Evolutionary conservation across 1,140 invertebrate species (phyloP).

Genomic region (Panonychus citri): DNA sequence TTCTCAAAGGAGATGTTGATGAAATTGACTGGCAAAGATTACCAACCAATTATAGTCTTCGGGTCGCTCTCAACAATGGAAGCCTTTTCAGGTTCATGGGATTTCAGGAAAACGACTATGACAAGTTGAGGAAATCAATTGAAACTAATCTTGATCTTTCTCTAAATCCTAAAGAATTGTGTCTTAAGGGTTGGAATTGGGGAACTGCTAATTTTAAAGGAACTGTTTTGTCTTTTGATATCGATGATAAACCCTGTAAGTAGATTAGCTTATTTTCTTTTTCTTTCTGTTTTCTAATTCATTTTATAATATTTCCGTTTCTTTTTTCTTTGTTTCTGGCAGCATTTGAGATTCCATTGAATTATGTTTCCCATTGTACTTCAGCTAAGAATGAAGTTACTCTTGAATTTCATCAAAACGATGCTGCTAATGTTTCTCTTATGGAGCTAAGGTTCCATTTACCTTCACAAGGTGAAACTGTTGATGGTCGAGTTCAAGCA

Average conservation of each 20-base stretch:
- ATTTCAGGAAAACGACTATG: constrained; percentile 49
- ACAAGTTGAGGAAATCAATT: constrained; percentile 46
- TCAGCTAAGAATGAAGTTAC: constrained; percentile 98
- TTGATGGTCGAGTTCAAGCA: constrained; percentile 69
- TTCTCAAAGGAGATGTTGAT: constrained; percentile 59
- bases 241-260: constrained; percentile 29
- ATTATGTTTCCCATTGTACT: constrained; percentile 83
- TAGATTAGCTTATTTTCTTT: neutral
- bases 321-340: constrained; percentile 17
- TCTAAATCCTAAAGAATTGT: constrained; percentile 48
- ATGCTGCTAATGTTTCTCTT: constrained; percentile 84
- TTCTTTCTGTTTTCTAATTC: neutral
- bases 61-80: constrained; percentile 75
- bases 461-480: constrained; percentile 41
- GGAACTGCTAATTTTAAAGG: constrained; percentile 80
- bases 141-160: constrained; percentile 43
- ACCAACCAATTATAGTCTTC: constrained; percentile 61
- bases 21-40: constrained; percentile 76
- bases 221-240: constrained; percentile 70
- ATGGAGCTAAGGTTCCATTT: constrained; percentile 97
- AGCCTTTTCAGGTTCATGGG: constrained; percentile 72
- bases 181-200: constrained; percentile 98
- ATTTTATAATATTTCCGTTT: neutral
- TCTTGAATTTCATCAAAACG: constrained; percentile 94
- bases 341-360: constrained; percentile 87